Evolutionary conservation across 2,113 vertebrate species (phyloP).

Genomic region (Entomyzon cyanotis): DNA sequence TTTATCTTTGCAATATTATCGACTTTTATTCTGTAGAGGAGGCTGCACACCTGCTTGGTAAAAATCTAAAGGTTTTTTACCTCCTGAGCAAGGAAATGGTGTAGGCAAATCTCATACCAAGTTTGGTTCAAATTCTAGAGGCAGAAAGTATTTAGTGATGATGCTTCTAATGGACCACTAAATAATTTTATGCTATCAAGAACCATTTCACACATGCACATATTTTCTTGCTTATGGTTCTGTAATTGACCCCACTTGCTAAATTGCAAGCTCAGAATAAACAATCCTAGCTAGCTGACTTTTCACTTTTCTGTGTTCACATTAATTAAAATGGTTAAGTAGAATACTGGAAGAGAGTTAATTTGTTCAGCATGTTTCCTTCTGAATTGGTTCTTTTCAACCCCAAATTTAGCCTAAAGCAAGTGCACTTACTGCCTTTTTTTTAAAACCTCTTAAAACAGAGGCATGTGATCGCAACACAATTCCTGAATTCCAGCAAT

Average conservation of each 20-base stretch:
- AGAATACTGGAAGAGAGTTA: constrained; percentile 32
- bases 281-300: not conserved
- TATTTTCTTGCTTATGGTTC: not conserved
- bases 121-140: not conserved
- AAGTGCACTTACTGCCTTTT: constrained; percentile 22
- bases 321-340: constrained; percentile 33
- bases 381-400: constrained; percentile 52
- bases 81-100: not conserved
- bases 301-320: constrained; percentile 3
- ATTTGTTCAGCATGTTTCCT: constrained; percentile 53
- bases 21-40: not conserved
- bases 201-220: not conserved
- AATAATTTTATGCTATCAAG: not conserved
- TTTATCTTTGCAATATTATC: not conserved
- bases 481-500: not conserved
- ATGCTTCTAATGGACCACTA: not conserved
- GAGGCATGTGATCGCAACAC: not conserved
- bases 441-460: constrained; percentile 12
- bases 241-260: not conserved
- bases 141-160: not conserved
- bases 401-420: constrained; percentile 39
- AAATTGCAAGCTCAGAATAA: constrained; percentile 5
- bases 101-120: not conserved
- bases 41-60: not conserved
- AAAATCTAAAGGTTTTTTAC: not conserved